A percentile compares a stretch with the other conserved stretches of the same genome.
Evolutionary conservation across 2,797 vertebrate species (phyloP).

Genomic region (Sarcoramphus papa): DNA sequence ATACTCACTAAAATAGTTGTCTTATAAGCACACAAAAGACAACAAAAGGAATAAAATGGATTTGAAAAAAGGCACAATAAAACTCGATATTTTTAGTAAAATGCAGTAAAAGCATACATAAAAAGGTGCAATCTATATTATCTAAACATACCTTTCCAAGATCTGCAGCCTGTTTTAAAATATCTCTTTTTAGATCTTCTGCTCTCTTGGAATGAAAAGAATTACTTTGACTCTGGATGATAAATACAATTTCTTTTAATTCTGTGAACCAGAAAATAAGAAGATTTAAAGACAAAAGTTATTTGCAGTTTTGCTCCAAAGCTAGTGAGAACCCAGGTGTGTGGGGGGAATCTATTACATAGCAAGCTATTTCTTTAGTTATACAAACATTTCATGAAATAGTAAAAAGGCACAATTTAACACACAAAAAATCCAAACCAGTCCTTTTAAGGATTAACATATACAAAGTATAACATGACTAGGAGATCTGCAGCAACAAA

Average conservation of each 20-base stretch:
- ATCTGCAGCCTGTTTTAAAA: conserved; percentile 80
- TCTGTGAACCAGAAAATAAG: conserved; percentile 79
- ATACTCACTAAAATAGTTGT: not conserved
- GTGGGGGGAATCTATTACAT: not conserved
- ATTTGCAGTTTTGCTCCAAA: not conserved
- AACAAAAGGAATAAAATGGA: not conserved
- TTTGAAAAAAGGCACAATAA: not conserved
- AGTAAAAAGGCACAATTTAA: not conserved
- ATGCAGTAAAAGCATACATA: not conserved
- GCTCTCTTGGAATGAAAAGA: conserved; percentile 88
- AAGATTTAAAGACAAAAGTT: not conserved
- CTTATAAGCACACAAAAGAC: not conserved
- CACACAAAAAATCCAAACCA: not conserved
- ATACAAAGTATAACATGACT: not conserved
- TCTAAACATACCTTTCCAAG: conserved; percentile 81
- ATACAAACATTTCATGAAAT: not conserved
- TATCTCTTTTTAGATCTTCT: conserved; percentile 77
- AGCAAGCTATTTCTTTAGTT: not conserved
- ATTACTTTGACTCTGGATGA: conserved; percentile 96
- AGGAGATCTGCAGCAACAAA: not conserved
- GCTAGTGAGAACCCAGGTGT: not conserved
- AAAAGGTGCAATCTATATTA: not conserved
- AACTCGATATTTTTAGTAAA: not conserved
- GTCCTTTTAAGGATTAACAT: not conserved
- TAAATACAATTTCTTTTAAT: conserved; percentile 87